Evolutionary conservation across 1,140 invertebrate species (phyloP), one percentile per base, ranked within the genome.

Genomic region (Acyrthosiphon pisum): DNA sequence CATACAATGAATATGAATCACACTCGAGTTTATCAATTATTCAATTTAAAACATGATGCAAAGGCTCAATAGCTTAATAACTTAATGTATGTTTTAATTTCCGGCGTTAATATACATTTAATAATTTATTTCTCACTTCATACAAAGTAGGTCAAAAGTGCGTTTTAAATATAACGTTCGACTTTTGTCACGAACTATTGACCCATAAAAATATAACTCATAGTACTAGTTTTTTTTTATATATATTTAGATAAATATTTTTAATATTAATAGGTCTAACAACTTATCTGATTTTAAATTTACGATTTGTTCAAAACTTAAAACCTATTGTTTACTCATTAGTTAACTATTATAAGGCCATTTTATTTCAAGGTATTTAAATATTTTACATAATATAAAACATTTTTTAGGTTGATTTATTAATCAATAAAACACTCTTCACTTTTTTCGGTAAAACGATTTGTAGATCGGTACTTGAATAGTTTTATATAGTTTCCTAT

Each of bases 161-260:
- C 91, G 46, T 93, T 84, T 86, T 83, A 81, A 92, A 83, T 91
- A 35, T 83, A 92, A 53, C 35, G 26, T 84, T 93, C 8, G 48
- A 50, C 68, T 91, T 76, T 91, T 92, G 76, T 81, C 48, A 93
- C 81, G 91, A 93, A 53, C n/a, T 84, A 93, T 93, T 56, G 91
- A 84, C 91, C 48, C 35, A 53, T 89, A 56, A 89, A 89, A 89
- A 83, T 11, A 91, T 37, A 41, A 37, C 8, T 83, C 22, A 7
- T 46, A 4, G 68, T 83, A 91, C 48, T 50, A 46, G n/a, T 81
- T 91, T 92, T 53, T 48, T 68, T n/a, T n/a, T 68, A n/a, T n/a
- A n/a, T 68, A 18, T 26, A 68, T 68, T 68, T 30, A n/a, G 0
- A 68, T 68, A 18, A n/a, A n/a, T 23, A 68, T 18, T n/a, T n/a